Evolutionary conservation across 2,888 invertebrate species (phyloP).

Genomic region (Maniola hyperantus): DNA sequence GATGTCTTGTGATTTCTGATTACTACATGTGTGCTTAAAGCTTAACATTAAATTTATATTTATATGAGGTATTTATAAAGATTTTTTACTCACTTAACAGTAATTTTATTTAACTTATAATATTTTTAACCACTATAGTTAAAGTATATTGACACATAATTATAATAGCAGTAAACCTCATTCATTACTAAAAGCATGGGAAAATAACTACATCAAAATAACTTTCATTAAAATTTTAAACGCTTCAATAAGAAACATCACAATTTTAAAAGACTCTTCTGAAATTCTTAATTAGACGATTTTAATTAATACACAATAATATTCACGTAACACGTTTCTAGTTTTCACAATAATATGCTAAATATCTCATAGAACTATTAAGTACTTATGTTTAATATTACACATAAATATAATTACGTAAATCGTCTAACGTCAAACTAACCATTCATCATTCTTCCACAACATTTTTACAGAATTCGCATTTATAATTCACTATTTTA

Average conservation of each 20-base stretch:
- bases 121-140: not conserved
- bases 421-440: too few relatives aligned
- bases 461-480: too few relatives aligned
- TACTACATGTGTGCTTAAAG: not conserved
- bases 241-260: not conserved
- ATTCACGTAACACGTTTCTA: not conserved
- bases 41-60: not conserved
- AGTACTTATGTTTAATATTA: too few relatives aligned
- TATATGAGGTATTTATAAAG: conserved; percentile 22
- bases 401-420: too few relatives aligned
- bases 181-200: not conserved
- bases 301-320: not conserved
- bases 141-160: not conserved
- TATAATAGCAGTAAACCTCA: not conserved
- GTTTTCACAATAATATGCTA: too few relatives aligned
- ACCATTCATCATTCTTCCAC: too few relatives aligned
- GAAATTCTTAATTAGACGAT: not conserved
- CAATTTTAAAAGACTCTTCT: conserved; percentile 4
- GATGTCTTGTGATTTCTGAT: not conserved
- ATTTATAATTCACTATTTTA: not conserved
- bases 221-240: not conserved
- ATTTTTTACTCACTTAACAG: not conserved
- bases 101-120: not conserved
- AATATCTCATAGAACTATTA: too few relatives aligned
- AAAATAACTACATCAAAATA: not conserved